Evolutionary conservation across 2,888 invertebrate genomes (phyloP).

Genomic region (Leptinotarsa haldemani): DNA sequence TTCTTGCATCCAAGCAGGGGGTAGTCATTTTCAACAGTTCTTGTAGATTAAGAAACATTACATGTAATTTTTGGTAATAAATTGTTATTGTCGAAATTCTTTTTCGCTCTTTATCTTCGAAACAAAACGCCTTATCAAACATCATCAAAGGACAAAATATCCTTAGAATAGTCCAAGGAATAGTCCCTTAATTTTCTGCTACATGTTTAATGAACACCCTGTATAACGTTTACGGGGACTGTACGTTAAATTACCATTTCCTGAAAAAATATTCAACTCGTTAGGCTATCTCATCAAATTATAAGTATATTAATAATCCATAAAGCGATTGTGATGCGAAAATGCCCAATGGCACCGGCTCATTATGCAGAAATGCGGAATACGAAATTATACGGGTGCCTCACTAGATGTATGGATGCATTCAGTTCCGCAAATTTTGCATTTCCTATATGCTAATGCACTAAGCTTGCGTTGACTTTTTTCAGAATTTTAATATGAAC

Average conservation of each 20-base stretch:
- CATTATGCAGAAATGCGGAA: constrained; percentile 45
- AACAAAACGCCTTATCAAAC: too few species aligned
- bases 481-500: constrained; percentile 39
- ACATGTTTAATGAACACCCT: too few species aligned
- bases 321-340: constrained; percentile 18
- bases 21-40: too few species aligned
- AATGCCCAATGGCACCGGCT: constrained; percentile 24
- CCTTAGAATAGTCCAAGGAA: too few species aligned
- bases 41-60: too few species aligned
- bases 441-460: constrained; percentile 53
- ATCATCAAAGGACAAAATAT: too few species aligned
- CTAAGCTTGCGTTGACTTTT: constrained; percentile 25
- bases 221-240: too few species aligned
- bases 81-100: too few species aligned
- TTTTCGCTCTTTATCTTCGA: too few species aligned
- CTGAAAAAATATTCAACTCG: background rate
- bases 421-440: constrained; percentile 53
- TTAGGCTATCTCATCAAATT: constrained; percentile 3
- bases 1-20: too few species aligned
- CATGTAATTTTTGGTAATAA: too few species aligned
- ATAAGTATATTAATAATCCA: constrained; percentile 7
- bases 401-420: constrained; percentile 44
- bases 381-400: constrained; percentile 48
- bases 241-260: background rate
- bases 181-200: too few species aligned